Evolutionary conservation across 92 coral and sea anemone species (phyloP), one percentile per base, ranked within the genome.

Genomic region (Nematostella vectensis): DNA sequence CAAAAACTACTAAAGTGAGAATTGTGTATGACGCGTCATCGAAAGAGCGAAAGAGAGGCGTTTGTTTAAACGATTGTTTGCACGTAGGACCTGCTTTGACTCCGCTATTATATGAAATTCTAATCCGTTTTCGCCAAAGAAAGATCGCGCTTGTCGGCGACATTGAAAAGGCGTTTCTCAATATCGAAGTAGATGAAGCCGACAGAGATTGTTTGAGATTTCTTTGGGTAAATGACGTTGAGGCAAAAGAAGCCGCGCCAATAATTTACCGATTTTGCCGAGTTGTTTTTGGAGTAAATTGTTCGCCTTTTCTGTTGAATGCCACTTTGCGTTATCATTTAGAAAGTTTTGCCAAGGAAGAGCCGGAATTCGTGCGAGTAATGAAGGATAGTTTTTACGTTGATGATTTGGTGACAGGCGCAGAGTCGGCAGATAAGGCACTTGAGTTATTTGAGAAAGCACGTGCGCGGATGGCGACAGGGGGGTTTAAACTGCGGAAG

Each of bases 141-240:
- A 31, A 54, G 11, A 42, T 75, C 15, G 82, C 62, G 23, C 25
- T 75, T 3, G 43, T 55, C 11, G 63, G 64, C 0, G 70, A 73
- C 50, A 66, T 57, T 9, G 79, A 65, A 43, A 72, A 72, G 50
- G 79, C 74, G 9, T 65, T 72, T n/a, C 39, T 72, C 27, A 66
- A 73, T 28, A 36, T 73, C 18, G 53, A 25, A 24, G 70, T 75
- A 12, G 76, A 59, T 38, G 17, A 11, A 13, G 48, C 1, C 3
- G 76, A 75, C 19, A 20, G 77, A 52, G 69, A 75, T 42, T 67
- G 36, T 38, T 20, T 74, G 12, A 51, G 75, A 29, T 67, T 74
- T 27, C 28, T 74, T 47, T 74, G 79, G 85, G 55, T n/a, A n/a
- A n/a, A n/a, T n/a, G 77, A 79, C 10, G 68, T 73, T 47, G 38